phyloP scores from a whole-genome alignment of 2,888 invertebrate species.

The Drosophila niveifrons region DNA sequence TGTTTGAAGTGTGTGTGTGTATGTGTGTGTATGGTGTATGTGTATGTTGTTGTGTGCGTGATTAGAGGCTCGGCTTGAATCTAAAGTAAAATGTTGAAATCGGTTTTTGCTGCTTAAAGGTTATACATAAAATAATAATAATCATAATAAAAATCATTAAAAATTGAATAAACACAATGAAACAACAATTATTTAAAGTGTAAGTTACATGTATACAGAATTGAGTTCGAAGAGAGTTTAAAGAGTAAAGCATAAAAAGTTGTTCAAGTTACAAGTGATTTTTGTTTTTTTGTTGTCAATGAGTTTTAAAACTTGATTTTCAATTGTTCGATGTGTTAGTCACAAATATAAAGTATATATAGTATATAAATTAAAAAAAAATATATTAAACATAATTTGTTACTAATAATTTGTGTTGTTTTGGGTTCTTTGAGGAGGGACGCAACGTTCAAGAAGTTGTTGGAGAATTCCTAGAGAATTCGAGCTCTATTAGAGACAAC shows the following conservation, averaged over 20 bases:
- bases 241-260: slow-evolving; percentile 43
- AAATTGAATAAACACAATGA: slow-evolving; percentile 49
- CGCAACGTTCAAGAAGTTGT: slow-evolving; percentile 24
- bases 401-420: slow-evolving; percentile 20
- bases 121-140: slow-evolving; percentile 27
- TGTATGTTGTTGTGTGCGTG: slow-evolving; percentile 45
- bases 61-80: slow-evolving; percentile 69
- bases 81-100: slow-evolving; percentile 62
- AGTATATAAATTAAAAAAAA: slow-evolving; percentile 21
- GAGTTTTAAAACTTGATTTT: slow-evolving; percentile 35
- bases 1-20: slow-evolving; percentile 27
- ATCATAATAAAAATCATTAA: slow-evolving; percentile 20
- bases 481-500: slow-evolving; percentile 16
- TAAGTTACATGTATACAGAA: slow-evolving; percentile 51
- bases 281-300: too few species aligned
- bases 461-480: slow-evolving; percentile 18
- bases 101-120: slow-evolving; percentile 33
- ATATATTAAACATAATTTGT: slow-evolving; percentile 20
- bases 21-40: slow-evolving; percentile 24
- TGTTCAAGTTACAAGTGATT: slow-evolving; percentile 55
- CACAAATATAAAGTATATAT: slow-evolving; percentile 35
- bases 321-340: slow-evolving; percentile 52
- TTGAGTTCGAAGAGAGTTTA: slow-evolving; percentile 21
- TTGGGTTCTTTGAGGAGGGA: slow-evolving; percentile 25
- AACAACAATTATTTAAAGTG: slow-evolving; percentile 47